Conservation (phyloP, 2,113 vertebrate species). For the Dascyllus trimaculatus region DNA sequence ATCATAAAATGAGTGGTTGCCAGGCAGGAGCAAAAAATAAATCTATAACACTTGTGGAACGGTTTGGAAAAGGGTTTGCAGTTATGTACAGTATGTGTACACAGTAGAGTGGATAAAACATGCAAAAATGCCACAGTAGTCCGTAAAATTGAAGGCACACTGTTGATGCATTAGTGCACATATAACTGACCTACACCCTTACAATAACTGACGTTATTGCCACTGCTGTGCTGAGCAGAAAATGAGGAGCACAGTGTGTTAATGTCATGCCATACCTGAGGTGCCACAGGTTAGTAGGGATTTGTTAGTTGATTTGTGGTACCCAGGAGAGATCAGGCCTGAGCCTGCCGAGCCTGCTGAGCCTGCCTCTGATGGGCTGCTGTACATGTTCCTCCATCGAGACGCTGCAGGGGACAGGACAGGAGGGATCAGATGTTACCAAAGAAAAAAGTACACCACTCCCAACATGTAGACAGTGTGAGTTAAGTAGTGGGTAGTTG, state of each 20-base stretch:
- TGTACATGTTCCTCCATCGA: constrained; percentile 94
- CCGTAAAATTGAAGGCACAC: constrained; percentile 1
- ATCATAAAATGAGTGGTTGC: constrained; percentile 3
- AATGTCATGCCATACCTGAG: constrained; percentile 94
- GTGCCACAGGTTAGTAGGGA: constrained; percentile 96
- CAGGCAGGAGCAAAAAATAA: background rate
- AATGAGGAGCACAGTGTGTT: constrained; percentile 72
- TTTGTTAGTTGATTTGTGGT: constrained; percentile 98
- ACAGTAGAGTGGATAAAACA: constrained; percentile 30
- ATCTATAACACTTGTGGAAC: background rate
- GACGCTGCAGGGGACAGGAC: constrained; percentile 82
- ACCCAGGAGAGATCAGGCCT: constrained; percentile 92
- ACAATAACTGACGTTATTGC: constrained; percentile 39
- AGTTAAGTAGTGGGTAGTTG: background rate
- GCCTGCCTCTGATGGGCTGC: constrained; percentile 88
- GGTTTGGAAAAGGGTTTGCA: constrained; percentile 22
- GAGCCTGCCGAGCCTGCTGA: constrained; percentile 85
- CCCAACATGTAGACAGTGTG: background rate
- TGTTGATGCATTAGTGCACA: constrained; percentile 35
- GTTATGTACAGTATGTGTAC: background rate
- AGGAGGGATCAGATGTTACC: constrained; percentile 21
- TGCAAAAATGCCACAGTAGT: constrained; percentile 43
- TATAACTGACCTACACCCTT: constrained; percentile 39
- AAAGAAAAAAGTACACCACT: background rate
- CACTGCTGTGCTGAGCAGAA: constrained; percentile 47